Evolutionary conservation across 2,797 vertebrate species (phyloP).

Genomic region (Esox lucius): DNA sequence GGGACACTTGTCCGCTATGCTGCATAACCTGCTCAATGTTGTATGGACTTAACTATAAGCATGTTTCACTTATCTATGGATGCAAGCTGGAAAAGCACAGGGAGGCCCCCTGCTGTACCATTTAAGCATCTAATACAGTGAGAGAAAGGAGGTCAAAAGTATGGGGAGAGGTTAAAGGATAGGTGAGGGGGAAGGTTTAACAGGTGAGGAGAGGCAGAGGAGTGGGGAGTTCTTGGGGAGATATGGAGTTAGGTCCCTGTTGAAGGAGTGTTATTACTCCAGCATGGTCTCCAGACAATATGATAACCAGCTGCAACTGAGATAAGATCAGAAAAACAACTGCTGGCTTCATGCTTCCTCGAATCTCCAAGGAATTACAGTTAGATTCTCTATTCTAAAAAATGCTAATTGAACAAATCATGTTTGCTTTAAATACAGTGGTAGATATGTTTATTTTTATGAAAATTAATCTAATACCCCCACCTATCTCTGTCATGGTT

Average conservation of each 20-base stretch:
- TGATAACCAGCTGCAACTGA: background rate
- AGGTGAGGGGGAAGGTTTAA: no score
- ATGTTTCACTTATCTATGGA: slow-evolving; percentile 27
- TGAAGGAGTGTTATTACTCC: background rate
- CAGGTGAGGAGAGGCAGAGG: no score
- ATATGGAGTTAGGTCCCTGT: background rate
- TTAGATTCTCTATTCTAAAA: background rate
- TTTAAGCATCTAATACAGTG: no score
- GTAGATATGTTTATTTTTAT: no score
- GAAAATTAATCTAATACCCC: no score
- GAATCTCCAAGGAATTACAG: background rate
- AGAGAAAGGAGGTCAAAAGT: no score
- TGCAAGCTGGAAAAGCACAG: slow-evolving; percentile 15
- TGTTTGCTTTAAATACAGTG: no score
- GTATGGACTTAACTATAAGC: slow-evolving; percentile 9
- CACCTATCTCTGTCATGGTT: no score
- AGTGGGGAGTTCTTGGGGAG: background rate
- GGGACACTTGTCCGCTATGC: background rate
- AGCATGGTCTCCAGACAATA: background rate
- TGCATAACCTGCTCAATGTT: slow-evolving; percentile 11
- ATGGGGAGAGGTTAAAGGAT: no score
- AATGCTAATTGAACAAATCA: no score
- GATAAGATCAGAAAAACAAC: background rate
- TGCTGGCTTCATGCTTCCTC: background rate
- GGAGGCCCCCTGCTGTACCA: slow-evolving; percentile 5